Evolutionary conservation across 2,797 vertebrate species (phyloP), one percentile per base, ranked within the genome.

Genomic region (Rhinogobio ventralis): DNA sequence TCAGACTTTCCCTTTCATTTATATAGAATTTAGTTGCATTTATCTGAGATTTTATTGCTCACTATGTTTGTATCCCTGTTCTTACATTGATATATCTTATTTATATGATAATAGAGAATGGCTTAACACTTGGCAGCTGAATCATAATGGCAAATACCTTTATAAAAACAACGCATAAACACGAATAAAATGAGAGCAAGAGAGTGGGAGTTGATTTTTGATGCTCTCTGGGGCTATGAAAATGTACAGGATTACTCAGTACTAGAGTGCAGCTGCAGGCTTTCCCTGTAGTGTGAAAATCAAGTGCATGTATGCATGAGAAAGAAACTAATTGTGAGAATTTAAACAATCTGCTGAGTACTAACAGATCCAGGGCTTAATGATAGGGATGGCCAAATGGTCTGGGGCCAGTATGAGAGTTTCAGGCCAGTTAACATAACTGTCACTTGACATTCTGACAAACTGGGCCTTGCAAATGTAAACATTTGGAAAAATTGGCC

Each of bases 91-190:
- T 30, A 81, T 28, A 49, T 83, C 20, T 64, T 75, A 72, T 57
- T 81, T 81, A 82, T 62, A 64, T 82, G 42, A 62, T 49, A 53
- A 81, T 46, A 73, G 45, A 75, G 57, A 64, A 66, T 64, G 57
- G 71, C 42, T 75, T 53, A 66, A 83, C 69, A 49, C 46, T 62
- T 75, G 13, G 30, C 45, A 83, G 71, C 30, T 75, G 45, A 83
- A 66, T 74, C 81, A 51, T 64, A 75, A 83, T 75, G 23, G 14
- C 42, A 75, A 66, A 83, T 82, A 23, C 57, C 39, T 72, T 83
- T 30, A 75, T 60, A 74, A 74, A 81, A 53, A 39, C 13, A 74
- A 36, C 20, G 72, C 25, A 42, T 42, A 53, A 53, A 71, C n/a
- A 62, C 0, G 14, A 17, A 74, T 39, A 36, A 45, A 67, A 66